Conservation (phyloP, 2,113 vertebrate genomes). For the Origma solitaria region DNA sequence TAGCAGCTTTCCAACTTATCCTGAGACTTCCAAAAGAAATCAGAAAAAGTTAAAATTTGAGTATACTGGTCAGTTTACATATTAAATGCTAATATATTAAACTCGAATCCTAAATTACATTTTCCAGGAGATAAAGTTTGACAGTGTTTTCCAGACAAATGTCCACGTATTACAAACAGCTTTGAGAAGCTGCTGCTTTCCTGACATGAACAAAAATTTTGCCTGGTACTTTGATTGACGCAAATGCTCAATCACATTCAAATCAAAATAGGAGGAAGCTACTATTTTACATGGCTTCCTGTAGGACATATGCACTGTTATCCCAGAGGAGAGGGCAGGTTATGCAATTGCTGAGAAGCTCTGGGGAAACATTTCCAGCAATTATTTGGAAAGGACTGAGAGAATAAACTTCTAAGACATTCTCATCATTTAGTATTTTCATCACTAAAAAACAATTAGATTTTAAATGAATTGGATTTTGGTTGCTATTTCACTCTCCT, state of each 20-base stretch:
- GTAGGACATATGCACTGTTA: conserved; percentile 16
- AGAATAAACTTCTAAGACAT: not conserved
- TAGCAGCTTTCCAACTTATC: not conserved
- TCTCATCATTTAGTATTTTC: not conserved
- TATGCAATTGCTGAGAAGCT: conserved; percentile 3
- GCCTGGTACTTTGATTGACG: not conserved
- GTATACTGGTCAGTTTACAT: not conserved
- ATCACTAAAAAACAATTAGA: not conserved
- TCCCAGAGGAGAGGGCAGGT: conserved; percentile 27
- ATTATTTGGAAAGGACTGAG: conserved; percentile 9
- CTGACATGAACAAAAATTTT: not conserved
- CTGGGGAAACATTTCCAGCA: conserved; percentile 41
- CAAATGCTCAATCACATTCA: conserved; percentile 21
- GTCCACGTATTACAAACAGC: not conserved
- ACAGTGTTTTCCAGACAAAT: not conserved
- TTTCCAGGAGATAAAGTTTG: not conserved
- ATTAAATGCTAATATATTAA: not conserved
- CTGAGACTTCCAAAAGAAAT: not conserved
- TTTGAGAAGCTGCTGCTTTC: not conserved
- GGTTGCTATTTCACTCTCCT: not conserved
- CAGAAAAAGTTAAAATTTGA: not conserved
- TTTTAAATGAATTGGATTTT: not conserved
- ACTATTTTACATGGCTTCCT: conserved; percentile 52
- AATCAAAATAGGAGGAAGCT: conserved; percentile 57
- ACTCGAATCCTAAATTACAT: not conserved